These are phyloP conservation scores for Porites australiensis DNA, from an alignment of 64 coral and sea anemone genomes.

Conservation along the genomic window DNA sequence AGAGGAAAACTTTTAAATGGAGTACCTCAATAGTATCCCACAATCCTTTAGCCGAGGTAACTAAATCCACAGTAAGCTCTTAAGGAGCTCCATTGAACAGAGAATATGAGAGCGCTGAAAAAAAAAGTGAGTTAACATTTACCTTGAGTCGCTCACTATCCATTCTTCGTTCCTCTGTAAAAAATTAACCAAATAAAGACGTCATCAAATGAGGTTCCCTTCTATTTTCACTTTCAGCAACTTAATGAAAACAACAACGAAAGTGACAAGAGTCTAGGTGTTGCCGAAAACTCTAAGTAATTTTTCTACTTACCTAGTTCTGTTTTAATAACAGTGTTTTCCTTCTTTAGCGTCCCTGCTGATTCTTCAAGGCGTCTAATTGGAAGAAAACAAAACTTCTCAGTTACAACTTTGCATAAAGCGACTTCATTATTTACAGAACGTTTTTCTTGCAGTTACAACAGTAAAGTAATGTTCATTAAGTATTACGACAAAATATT, in stretches of 20 bases:
- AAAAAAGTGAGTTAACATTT: background rate
- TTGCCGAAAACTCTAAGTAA: too few species aligned
- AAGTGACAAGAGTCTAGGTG: too few species aligned
- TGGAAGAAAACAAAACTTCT: too few species aligned
- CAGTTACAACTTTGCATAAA: too few species aligned
- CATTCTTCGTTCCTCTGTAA: conserved; percentile 90
- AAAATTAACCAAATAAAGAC: background rate
- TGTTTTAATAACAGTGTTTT: conserved; percentile 38
- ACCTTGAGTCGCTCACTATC: conserved; percentile 94
- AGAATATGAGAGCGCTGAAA: background rate
- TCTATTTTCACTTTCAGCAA: background rate
- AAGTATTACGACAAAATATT: background rate
- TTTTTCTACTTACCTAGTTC: conserved; percentile 51
- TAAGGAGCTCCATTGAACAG: background rate
- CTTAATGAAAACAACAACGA: background rate
- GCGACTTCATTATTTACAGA: too few species aligned
- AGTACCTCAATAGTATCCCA: too few species aligned
- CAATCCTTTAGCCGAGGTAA: too few species aligned
- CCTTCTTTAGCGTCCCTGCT: conserved; percentile 50
- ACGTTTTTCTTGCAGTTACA: too few species aligned
- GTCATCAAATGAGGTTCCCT: background rate
- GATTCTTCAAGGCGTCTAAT: conserved; percentile 45
- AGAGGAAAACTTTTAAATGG: too few species aligned
- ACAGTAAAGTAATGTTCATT: background rate
- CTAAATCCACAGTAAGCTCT: too few species aligned